phyloP scores from a whole-genome alignment of 1,140 invertebrate genomes.

The Dendrolimus punctatus region DNA sequence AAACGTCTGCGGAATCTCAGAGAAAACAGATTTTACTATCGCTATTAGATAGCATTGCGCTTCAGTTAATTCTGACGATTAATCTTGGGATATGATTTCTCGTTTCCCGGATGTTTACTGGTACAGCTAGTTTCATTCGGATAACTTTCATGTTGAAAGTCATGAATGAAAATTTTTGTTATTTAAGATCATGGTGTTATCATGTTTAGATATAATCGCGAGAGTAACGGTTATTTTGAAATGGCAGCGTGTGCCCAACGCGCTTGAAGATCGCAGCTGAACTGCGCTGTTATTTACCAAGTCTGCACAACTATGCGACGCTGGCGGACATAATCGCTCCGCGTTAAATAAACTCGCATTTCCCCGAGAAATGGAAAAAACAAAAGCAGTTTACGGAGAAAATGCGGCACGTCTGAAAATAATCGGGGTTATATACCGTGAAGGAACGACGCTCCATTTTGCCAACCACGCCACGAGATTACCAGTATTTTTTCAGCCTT shows the following conservation, averaged over 20 bases:
- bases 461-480: neutral
- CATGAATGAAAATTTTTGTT: constrained; percentile 34
- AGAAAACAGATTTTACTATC: constrained; percentile 32
- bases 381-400: constrained; percentile 50
- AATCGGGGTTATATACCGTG: constrained; percentile 41
- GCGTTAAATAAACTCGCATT: constrained; percentile 59
- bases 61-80: constrained; percentile 26
- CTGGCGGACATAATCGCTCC: constrained; percentile 36
- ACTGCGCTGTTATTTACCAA: constrained; percentile 20
- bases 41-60: constrained; percentile 18
- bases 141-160: constrained; percentile 56
- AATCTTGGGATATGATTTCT: constrained; percentile 22
- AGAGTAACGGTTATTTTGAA: constrained; percentile 15
- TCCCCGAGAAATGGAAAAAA: constrained; percentile 61
- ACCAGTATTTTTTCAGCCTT: neutral
- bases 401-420: constrained; percentile 50
- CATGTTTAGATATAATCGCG: constrained; percentile 22
- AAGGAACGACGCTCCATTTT: constrained; percentile 9
- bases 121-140: constrained; percentile 27
- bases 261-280: constrained; percentile 23
- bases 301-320: neutral
- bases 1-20: constrained; percentile 24
- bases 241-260: constrained; percentile 27
- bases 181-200: constrained; percentile 12
- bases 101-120: constrained; percentile 8